A percentile compares a stretch with the other conserved stretches of the same genome.
phyloP scores from a whole-genome alignment of 2,113 vertebrate genomes.

The Aspiorhynchus laticeps region DNA sequence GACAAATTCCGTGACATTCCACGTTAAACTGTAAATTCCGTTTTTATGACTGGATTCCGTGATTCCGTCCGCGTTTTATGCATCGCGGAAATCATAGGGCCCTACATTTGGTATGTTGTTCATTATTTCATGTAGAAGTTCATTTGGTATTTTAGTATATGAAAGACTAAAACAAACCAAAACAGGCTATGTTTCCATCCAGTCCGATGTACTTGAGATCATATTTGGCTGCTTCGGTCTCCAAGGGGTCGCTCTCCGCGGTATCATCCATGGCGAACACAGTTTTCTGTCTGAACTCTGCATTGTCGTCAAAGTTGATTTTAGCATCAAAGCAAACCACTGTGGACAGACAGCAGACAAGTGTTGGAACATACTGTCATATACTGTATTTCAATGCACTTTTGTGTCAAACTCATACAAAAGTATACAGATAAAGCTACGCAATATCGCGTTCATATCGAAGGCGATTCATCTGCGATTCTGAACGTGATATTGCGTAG shows the following conservation, averaged over 20 bases:
- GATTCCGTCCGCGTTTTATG: too few relatives aligned
- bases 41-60: too few relatives aligned
- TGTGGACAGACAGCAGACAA: constrained; percentile 61
- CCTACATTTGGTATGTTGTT: background rate
- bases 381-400: background rate
- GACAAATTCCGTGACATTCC: too few relatives aligned
- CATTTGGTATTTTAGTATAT: background rate
- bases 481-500: too few relatives aligned
- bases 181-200: constrained; percentile 98
- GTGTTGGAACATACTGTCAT: background rate
- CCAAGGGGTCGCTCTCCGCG: constrained; percentile 91
- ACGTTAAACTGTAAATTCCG: too few relatives aligned
- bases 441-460: too few relatives aligned
- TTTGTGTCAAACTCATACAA: background rate
- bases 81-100: too few relatives aligned
- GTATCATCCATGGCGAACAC: constrained; percentile 97
- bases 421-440: too few relatives aligned
- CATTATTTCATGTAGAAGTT: background rate
- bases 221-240: constrained; percentile 92
- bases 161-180: constrained; percentile 78
- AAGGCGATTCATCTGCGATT: too few relatives aligned
- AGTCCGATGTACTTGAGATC: constrained; percentile 97
- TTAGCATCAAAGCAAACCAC: constrained; percentile 99
- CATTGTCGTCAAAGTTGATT: constrained; percentile 99
- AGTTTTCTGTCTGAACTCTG: constrained; percentile 95